phyloP scores from a whole-genome alignment of 2,113 vertebrate species.

The Dolichotis patagonum region DNA sequence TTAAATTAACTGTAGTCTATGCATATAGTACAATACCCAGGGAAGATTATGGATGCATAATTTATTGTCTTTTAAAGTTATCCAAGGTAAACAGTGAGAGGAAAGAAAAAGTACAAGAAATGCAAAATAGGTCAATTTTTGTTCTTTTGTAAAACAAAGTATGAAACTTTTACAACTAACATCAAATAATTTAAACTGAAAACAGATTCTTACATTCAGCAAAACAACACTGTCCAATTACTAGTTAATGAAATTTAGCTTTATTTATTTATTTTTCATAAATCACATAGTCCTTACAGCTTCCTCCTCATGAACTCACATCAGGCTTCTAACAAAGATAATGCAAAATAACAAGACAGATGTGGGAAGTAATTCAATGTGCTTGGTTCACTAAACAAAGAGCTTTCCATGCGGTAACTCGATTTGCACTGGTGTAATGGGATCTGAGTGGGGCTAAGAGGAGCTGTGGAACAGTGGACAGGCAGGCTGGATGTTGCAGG shows the following conservation, averaged over 20 bases:
- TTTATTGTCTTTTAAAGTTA: neutral
- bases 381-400: constrained; percentile 77
- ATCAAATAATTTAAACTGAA: constrained; percentile 13
- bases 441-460: neutral
- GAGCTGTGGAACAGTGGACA: neutral
- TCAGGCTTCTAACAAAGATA: constrained; percentile 53
- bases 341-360: constrained; percentile 73
- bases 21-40: neutral
- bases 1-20: neutral
- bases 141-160: constrained; percentile 44
- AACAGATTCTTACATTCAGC: neutral
- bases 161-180: neutral
- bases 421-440: constrained; percentile 24
- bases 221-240: neutral
- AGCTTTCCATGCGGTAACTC: constrained; percentile 66
- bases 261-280: constrained; percentile 56
- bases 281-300: constrained; percentile 76
- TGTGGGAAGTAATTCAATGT: constrained; percentile 45
- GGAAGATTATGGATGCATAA: neutral
- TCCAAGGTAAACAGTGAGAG: neutral
- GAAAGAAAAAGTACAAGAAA: neutral
- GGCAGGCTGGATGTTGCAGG: neutral
- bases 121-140: neutral
- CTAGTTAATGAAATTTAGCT: constrained; percentile 19
- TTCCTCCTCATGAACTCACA: constrained; percentile 58